Conservation (phyloP, 2,888 invertebrate genomes). For the Clanis bilineata region DNA sequence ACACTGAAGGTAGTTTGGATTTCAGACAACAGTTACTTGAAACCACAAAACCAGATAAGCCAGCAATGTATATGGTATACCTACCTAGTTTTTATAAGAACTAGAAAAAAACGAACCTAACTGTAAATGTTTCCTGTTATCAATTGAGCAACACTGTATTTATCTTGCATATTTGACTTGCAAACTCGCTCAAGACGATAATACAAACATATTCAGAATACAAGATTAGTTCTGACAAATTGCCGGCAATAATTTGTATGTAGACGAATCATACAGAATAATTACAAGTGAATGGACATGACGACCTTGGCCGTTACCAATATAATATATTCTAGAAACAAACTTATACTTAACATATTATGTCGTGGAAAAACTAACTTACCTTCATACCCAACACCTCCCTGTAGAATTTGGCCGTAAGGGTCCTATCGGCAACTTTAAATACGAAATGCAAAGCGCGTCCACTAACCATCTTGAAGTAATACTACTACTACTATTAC, state of each 20-base stretch:
- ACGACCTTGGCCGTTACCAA: constrained; percentile 16
- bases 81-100: neutral
- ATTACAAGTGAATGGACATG: neutral
- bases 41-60: no score
- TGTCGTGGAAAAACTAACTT: constrained; percentile 37
- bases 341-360: neutral
- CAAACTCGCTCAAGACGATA: neutral
- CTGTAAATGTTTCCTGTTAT: neutral
- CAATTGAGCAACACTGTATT: neutral
- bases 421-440: constrained; percentile 94
- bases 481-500: neutral
- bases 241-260: neutral
- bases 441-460: constrained; percentile 98
- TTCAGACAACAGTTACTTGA: no score
- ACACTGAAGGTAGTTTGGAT: no score
- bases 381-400: constrained; percentile 98
- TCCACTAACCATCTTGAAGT: constrained; percentile 80
- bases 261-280: neutral
- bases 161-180: neutral
- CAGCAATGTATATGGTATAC: neutral
- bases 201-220: neutral
- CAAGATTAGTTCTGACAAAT: neutral
- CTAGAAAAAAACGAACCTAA: neutral
- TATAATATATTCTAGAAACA: neutral
- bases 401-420: constrained; percentile 93